phyloP scores from a whole-genome alignment of 2,888 invertebrate species.

The Nomada lathburiana region DNA sequence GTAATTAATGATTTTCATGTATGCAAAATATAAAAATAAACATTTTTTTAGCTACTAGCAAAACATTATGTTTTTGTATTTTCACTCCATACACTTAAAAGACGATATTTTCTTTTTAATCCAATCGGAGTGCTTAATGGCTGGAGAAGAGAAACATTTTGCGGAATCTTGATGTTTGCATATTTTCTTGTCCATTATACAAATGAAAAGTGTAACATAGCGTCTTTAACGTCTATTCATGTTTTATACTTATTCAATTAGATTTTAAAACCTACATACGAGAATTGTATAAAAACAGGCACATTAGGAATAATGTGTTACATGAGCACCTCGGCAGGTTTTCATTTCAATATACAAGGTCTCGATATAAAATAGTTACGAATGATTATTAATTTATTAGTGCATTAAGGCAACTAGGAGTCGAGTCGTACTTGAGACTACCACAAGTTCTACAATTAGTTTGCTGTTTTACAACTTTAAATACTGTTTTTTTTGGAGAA shows the following conservation, averaged over 20 bases:
- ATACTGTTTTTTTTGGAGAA: constrained; percentile 28
- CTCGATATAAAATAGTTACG: constrained; percentile 76
- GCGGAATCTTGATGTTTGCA: constrained; percentile 11
- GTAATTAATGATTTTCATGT: constrained; percentile 4
- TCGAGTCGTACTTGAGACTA: constrained; percentile 75
- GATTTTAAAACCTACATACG: constrained; percentile 49
- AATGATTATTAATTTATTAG: constrained; percentile 75
- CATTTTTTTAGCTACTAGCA: constrained; percentile 12
- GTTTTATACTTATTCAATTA: constrained; percentile 40
- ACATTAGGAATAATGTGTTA: constrained; percentile 64
- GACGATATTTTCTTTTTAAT: not conserved
- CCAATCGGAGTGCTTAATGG: constrained; percentile 7
- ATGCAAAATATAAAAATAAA: constrained; percentile 44
- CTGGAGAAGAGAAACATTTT: not conserved
- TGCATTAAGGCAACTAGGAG: constrained; percentile 80
- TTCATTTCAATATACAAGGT: constrained; percentile 68
- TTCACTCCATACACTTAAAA: not conserved
- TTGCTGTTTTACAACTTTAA: constrained; percentile 48
- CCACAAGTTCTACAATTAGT: constrained; percentile 71
- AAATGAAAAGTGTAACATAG: constrained; percentile 27
- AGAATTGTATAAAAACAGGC: constrained; percentile 66
- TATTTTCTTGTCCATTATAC: constrained; percentile 54
- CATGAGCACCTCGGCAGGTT: constrained; percentile 66
- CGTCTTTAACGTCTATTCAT: constrained; percentile 21
- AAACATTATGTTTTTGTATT: constrained; percentile 5